Conservation (phyloP, 1,140 invertebrate genomes). For the Lysiphlebus fabarum region DNA sequence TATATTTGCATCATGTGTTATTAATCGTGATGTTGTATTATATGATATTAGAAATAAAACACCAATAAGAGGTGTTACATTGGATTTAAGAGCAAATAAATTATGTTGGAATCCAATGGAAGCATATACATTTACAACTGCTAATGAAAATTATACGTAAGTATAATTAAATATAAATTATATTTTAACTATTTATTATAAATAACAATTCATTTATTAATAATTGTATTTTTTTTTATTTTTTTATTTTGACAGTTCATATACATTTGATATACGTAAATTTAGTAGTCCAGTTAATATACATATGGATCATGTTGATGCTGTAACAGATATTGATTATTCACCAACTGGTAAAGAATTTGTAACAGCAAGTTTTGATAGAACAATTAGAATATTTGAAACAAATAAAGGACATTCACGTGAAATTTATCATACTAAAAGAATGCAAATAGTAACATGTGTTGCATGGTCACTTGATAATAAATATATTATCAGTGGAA, state of each 20-base stretch:
- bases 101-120: conserved; percentile 99
- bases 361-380: conserved; percentile 95
- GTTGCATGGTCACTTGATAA: conserved; percentile 91
- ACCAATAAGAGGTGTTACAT: conserved; percentile 83
- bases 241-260: conserved; percentile 73
- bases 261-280: conserved; percentile 93
- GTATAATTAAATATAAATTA: conserved; percentile 34
- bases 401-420: conserved; percentile 78
- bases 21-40: conserved; percentile 90
- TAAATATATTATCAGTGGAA: conserved; percentile 92
- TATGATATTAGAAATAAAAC: conserved; percentile 89
- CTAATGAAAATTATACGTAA: conserved; percentile 99
- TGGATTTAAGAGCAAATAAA: conserved; percentile 84
- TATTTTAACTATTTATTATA: conserved; percentile 6
- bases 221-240: conserved; percentile 14
- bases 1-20: conserved; percentile 77
- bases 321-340: conserved; percentile 95
- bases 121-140: conserved; percentile 90
- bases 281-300: conserved; percentile 79
- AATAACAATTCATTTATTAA: conserved; percentile 12
- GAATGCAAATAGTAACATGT: conserved; percentile 62
- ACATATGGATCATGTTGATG: conserved; percentile 90
- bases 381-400: conserved; percentile 90
- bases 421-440: conserved; percentile 44
- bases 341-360: conserved; percentile 96